Evolutionary conservation across 2,797 vertebrate species (phyloP), one percentile per base, ranked within the genome.

Genomic region (Parauchenoglanis ngamensis): DNA sequence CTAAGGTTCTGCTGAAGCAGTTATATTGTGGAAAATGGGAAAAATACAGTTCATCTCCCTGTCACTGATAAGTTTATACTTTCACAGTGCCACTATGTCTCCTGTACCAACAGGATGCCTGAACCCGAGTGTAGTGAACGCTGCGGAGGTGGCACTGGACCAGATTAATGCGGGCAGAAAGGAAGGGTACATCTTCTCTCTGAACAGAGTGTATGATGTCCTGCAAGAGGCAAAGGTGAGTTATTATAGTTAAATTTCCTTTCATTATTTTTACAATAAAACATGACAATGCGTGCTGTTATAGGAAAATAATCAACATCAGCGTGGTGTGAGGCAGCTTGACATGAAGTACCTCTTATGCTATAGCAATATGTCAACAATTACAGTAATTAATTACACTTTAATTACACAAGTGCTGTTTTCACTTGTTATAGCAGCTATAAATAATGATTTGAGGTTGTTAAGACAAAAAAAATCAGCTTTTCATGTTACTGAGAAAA

Each of bases 171-270:
- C 83, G 7, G 85, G 76, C 78, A 85, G 86, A 81, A 82, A 23
- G 19, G 78, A 88, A 35, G 89, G 91, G 0, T 91, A 89, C 65
- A 59, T 90, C 56, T 83, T 91, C 19, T 81, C 86, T 6, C 80
- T 91, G 8, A 90, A 90, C 79, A 70, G 86, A 83, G 40, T 91
- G 17, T 90, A 90, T 67, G 89, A 91, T 84, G 85, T 91, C 54
- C 85, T 49, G 44, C 86, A 89, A 35, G 54, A 87, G 31, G 10
- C 31, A 40, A 86, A 63, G 86, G 88, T 89, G 61, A 88, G 90
- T 57, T 13, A 11, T 11, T 82, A 13, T 23, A n/a, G 61, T 6
- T 28, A 46, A 25, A 80, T 61, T 80, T 44, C 4, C 21, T 44
- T 59, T 25, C 25, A 59, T 61, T 46, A 1, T 61, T 63, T 23